Conservation (phyloP, 2,888 invertebrate genomes). For the Anthophora plumipes region DNA sequence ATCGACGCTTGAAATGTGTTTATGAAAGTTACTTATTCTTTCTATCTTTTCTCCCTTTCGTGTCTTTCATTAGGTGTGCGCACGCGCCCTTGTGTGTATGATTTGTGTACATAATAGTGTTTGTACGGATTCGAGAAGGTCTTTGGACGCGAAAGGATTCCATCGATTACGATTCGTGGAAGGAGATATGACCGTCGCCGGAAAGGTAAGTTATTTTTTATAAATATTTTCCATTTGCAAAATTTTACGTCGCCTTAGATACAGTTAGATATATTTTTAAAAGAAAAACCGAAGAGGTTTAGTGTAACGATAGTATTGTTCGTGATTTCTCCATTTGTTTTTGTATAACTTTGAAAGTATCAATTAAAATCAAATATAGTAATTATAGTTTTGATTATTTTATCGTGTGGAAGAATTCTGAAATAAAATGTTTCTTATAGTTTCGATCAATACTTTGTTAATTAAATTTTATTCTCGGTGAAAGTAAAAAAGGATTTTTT, state of each 20-base stretch:
- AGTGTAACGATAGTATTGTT: neutral
- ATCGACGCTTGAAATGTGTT: constrained; percentile 51
- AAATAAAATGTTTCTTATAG: neutral
- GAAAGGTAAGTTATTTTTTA: constrained; percentile 76
- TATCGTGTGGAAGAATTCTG: neutral
- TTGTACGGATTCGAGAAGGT: constrained; percentile 54
- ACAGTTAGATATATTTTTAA: neutral
- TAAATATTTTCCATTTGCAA: constrained; percentile 21
- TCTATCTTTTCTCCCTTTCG: constrained; percentile 54
- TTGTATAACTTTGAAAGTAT: neutral
- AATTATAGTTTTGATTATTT: neutral
- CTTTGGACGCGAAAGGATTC: constrained; percentile 64
- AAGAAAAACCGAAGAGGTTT: neutral
- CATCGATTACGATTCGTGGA: constrained; percentile 64
- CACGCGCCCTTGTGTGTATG: constrained; percentile 33
- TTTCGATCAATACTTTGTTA: neutral
- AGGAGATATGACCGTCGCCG: constrained; percentile 79
- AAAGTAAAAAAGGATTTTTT: neutral
- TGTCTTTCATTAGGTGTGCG: constrained; percentile 41
- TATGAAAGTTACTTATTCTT: constrained; percentile 50
- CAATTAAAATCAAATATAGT: constrained; percentile 13
- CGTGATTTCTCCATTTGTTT: neutral
- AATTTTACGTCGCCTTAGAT: neutral
- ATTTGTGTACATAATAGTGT: constrained; percentile 54
- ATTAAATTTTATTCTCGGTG: neutral